These are phyloP conservation scores for Euzophera pinguis DNA, from an alignment of 2,888 invertebrate genomes.

Conservation along the genomic window DNA sequence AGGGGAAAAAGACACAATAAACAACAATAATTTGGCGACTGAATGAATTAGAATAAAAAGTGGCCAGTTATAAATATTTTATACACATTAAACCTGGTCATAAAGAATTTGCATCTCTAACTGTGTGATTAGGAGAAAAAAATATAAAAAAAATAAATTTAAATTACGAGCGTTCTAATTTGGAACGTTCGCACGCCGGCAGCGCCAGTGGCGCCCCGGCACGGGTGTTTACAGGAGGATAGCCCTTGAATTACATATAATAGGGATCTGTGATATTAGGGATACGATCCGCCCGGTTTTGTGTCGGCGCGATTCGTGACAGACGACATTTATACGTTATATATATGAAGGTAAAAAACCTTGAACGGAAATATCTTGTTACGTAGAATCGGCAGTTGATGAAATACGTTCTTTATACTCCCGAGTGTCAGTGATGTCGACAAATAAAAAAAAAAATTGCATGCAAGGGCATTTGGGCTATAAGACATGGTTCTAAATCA, in stretches of 20 bases:
- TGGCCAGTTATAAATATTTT: no score
- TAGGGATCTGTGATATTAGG: conserved; percentile 71
- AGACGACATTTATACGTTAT: background rate
- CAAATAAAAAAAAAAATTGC: no score
- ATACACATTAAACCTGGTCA: background rate
- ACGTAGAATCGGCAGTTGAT: no score
- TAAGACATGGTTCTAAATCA: background rate
- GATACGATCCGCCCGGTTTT: conserved; percentile 38
- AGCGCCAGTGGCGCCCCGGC: background rate
- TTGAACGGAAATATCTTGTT: no score
- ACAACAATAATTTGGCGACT: no score
- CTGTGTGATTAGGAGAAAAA: background rate
- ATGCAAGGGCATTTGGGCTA: background rate
- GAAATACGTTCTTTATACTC: no score
- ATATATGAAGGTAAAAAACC: no score
- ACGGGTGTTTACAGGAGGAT: background rate
- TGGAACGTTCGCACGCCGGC: background rate
- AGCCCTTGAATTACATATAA: conserved; percentile 39
- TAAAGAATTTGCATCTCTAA: background rate
- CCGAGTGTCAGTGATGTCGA: no score
- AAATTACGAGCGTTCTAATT: background rate
- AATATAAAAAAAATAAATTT: background rate
- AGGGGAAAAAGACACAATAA: no score
- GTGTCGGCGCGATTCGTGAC: conserved; percentile 22
- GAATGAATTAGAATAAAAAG: no score